A percentile compares a stretch with the other conserved stretches of the same genome.
Evolutionary conservation across 2,888 invertebrate species (phyloP).

Genomic region (Himalopsyche anomala): DNA sequence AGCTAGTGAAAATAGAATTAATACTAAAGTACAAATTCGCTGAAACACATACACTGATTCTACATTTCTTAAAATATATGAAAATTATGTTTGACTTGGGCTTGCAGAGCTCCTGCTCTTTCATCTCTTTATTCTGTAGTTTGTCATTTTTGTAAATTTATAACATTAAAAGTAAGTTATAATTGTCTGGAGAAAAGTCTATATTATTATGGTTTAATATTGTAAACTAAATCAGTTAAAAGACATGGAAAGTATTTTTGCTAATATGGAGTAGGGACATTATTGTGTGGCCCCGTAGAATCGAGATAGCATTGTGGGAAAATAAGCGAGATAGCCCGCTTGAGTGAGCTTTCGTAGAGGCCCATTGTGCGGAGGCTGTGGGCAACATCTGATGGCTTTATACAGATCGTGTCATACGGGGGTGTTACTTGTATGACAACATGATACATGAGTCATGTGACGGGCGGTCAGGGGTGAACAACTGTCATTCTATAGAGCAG

Average conservation of each 20-base stretch:
- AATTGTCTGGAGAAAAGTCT: too few relatives aligned
- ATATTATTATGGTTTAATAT: too few relatives aligned
- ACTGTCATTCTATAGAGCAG: neutral
- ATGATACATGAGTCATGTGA: constrained; percentile 39
- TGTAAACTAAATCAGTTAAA: too few relatives aligned
- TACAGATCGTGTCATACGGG: constrained; percentile 32
- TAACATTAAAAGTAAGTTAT: too few relatives aligned
- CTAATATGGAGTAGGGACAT: neutral
- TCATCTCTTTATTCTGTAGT: too few relatives aligned
- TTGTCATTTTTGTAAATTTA: too few relatives aligned
- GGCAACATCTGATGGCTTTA: constrained; percentile 35
- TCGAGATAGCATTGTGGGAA: constrained; percentile 37
- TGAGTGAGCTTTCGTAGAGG: constrained; percentile 35
- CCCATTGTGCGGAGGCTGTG: constrained; percentile 11
- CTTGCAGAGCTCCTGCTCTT: too few relatives aligned
- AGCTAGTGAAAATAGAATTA: too few relatives aligned
- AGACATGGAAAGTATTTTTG: neutral
- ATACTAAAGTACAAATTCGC: too few relatives aligned
- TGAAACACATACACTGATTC: too few relatives aligned
- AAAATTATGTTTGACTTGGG: too few relatives aligned
- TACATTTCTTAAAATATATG: too few relatives aligned
- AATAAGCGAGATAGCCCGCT: constrained; percentile 37
- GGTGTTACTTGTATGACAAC: constrained; percentile 36
- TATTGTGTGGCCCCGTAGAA: neutral
- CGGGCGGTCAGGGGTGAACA: neutral